A percentile compares a stretch with the other conserved stretches of the same genome.
Evolutionary conservation across 2,888 invertebrate genomes (phyloP).

Genomic region (Spilarctia lutea): DNA sequence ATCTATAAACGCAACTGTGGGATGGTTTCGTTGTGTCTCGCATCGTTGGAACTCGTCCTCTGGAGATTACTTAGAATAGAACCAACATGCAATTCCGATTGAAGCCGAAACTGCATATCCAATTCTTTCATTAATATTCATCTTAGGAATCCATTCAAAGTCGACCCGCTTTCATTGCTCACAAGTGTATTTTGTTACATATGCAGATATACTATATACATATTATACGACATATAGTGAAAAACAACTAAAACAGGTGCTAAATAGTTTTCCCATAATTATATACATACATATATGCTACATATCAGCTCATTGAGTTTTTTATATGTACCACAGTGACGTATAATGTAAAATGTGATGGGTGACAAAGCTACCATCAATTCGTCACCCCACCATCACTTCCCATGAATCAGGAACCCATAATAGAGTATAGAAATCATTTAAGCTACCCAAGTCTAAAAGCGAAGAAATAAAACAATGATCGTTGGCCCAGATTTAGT

Average conservation of each 20-base stretch:
- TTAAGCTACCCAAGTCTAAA: slow-evolving; percentile 10
- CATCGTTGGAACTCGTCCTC: too few relatives aligned
- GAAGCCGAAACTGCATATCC: neutral
- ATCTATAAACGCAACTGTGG: too few relatives aligned
- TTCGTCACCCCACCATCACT: neutral
- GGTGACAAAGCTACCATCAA: neutral
- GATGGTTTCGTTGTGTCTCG: too few relatives aligned
- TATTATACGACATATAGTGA: neutral
- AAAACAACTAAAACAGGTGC: neutral
- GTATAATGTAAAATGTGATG: neutral
- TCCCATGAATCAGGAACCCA: neutral
- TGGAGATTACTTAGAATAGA: too few relatives aligned
- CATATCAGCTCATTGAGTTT: neutral
- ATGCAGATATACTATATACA: neutral
- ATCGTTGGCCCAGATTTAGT: slow-evolving; percentile 31
- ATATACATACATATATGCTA: neutral
- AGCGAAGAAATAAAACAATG: slow-evolving; percentile 28
- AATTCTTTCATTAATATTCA: neutral
- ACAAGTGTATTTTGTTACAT: neutral
- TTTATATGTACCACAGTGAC: neutral
- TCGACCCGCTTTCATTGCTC: neutral
- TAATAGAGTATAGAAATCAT: neutral
- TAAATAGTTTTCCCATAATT: neutral
- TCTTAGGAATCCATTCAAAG: neutral
- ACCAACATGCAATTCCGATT: too few relatives aligned